Conservation (phyloP, 2,113 vertebrate genomes). For the Trematocara macrostoma region DNA sequence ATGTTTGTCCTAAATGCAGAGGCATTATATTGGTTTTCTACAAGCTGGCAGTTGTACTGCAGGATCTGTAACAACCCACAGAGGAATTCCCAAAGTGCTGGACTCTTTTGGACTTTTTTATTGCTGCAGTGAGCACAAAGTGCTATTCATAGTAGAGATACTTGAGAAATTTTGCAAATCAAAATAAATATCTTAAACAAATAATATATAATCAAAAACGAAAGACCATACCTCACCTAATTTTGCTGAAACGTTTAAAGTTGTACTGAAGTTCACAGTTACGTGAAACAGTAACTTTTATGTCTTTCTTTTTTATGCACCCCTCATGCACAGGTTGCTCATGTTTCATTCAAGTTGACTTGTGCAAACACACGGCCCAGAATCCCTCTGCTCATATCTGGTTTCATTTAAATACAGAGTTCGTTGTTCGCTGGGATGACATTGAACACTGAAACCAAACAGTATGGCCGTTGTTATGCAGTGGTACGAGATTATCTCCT, state of each 20-base stretch:
- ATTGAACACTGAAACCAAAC: constrained; percentile 65
- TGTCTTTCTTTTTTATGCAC: background rate
- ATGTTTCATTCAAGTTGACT: constrained; percentile 56
- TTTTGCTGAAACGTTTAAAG: background rate
- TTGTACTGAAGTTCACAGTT: background rate
- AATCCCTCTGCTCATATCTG: constrained; percentile 54
- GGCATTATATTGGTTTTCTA: background rate
- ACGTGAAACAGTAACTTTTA: background rate
- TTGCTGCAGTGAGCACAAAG: constrained; percentile 40
- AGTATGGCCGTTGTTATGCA: constrained; percentile 63
- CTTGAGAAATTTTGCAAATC: constrained; percentile 45
- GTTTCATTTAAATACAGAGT: constrained; percentile 71
- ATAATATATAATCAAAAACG: background rate
- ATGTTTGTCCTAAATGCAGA: background rate
- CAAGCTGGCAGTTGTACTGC: background rate
- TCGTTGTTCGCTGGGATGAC: constrained; percentile 67
- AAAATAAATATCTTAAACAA: background rate
- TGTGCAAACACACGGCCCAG: constrained; percentile 13
- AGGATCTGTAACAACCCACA: background rate
- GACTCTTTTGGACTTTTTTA: constrained; percentile 10
- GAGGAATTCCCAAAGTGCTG: constrained; percentile 13
- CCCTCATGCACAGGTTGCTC: constrained; percentile 22
- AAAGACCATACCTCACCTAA: background rate
- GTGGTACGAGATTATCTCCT: constrained; percentile 30
- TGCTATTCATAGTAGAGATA: constrained; percentile 52